Base-by-base conservation (phyloP, 2,888 invertebrate species). In the Altica lythri region DNA sequence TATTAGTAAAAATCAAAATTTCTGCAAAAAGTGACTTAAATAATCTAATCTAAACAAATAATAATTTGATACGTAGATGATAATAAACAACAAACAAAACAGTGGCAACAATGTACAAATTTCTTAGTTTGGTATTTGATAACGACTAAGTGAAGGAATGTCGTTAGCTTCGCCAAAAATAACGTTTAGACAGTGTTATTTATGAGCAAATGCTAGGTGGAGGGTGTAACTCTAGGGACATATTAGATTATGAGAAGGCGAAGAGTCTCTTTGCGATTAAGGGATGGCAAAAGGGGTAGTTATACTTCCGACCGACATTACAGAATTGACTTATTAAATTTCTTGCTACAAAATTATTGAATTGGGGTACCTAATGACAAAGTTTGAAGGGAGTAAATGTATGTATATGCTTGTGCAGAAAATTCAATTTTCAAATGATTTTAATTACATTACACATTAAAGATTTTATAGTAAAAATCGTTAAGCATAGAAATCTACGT, bases 131-230 rank as follows among this genome's bases (percentile, higher is more conserved):
- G 72, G 72, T 69, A 72, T 74, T 71, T 72, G 73, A 73, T 74
- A 74, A 72, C 72, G 71, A 71, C 70, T 68, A 64, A 62, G 72
- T 73, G 69, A 72, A 71, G 75, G 76, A 75, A 76, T 76, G 75
- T 75, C 75, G 75, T 76, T 76, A 75, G 75, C 76, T 75, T 35
- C 62, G 72, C 74, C 75, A 76, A 76, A 76, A 76, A 75, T 76
- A 75, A 76, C 75, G 71, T 73, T 75, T 73, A 73, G 73, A 73
- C 72, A 73, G 69, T 67, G 75, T 76, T 75, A 76, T 76, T 76
- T 76, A 75, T 76, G 71, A 73, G 69, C 67, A 67, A 30, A 27
- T 10, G 13, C 12, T 17, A 30, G 40, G 29, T n/a, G 19, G 70
- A 71, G 70, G 71, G 69, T 44, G 17, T 12, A 30, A 44, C 12